Evolutionary conservation across 2,888 invertebrate genomes (phyloP), one percentile per base, ranked within the genome.

Genomic region (Diplazon laetatorius): DNA sequence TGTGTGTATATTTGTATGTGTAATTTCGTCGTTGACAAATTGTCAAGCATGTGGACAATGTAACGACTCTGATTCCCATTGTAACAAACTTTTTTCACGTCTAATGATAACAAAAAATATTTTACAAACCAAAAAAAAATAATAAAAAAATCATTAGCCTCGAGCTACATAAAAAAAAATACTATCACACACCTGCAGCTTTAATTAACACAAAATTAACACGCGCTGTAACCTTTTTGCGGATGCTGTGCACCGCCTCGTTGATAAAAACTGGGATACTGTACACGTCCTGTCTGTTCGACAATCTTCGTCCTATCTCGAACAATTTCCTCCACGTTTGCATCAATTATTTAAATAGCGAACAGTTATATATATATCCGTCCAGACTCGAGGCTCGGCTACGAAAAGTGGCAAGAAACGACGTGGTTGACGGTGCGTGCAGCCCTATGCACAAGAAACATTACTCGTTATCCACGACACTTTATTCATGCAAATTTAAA

Each of bases 281-380:
- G 20, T 60, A 10, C 9, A 9, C 20, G n/a, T 20, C 18, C 5
- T n/a, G 65, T 14, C 50, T 14, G 3, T 22, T 25, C 5, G 46
- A 42, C 39, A 25, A 42, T 55, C 42, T 30, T 18, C 42, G 20
- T 10, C 44, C 25, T 42, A 55, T 46, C 44, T 10, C 25, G 25
- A 68, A 68, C 44, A 68, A 68, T 55, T 68, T 30, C 6, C 44
- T 39, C 25, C 66, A 42, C 55, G 42, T 55, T 55, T 44, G 39
- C 22, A 25, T 55, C 44, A 50, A 57, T 68, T 55, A 68, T 57
- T 68, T 55, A 55, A 55, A 55, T 55, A 18, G n/a, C n/a, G n/a
- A 18, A 68, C 14, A 2, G n/a, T 10, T 12, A n/a, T 20, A 3
- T 9, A 10, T 8, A 2, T 55, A 22, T 22, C 25, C 25, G 9